A percentile compares a stretch with the other conserved stretches of the same genome.
These are phyloP conservation scores for Coenobita brevimanus DNA, from an alignment of 1,140 invertebrate species.

Conservation along the genomic window DNA sequence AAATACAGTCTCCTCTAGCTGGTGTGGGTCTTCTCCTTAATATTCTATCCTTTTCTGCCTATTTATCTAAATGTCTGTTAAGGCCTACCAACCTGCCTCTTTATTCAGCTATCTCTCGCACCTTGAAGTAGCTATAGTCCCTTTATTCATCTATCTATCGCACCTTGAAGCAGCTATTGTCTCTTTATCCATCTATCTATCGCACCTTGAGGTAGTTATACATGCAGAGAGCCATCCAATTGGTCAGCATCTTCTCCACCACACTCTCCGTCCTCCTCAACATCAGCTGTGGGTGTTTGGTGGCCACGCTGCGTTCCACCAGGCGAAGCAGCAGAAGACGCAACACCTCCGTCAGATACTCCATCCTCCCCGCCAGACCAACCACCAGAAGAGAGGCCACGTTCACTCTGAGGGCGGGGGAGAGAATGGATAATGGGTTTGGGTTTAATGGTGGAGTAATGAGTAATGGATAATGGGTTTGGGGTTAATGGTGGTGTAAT, in stretches of 20 bases:
- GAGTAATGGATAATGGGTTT: neutral
- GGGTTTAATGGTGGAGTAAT: neutral
- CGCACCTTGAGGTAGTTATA: conserved; percentile 86
- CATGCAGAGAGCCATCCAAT: conserved; percentile 98
- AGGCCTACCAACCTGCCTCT: no score
- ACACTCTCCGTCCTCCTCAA: conserved; percentile 96
- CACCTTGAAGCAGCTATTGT: no score
- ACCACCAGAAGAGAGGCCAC: conserved; percentile 94
- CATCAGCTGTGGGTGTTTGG: conserved; percentile 94
- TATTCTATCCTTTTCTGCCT: no score
- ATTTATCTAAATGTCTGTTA: no score
- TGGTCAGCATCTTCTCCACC: conserved; percentile 99
- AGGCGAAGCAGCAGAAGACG: conserved; percentile 89
- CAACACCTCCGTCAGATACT: conserved; percentile 94
- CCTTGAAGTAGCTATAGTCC: no score
- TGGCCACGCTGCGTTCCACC: conserved; percentile 92
- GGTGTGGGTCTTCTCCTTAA: no score
- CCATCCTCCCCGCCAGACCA: conserved; percentile 95
- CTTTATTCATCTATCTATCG: no score
- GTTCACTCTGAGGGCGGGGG: conserved; percentile 80
- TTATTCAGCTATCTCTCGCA: no score
- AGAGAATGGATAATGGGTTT: neutral
- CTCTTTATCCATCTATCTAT: neutral
- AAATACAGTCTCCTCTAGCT: no score
- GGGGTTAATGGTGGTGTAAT: neutral